Conservation (phyloP, 2,797 vertebrate species). For the Pseudochaenichthys georgianus region DNA sequence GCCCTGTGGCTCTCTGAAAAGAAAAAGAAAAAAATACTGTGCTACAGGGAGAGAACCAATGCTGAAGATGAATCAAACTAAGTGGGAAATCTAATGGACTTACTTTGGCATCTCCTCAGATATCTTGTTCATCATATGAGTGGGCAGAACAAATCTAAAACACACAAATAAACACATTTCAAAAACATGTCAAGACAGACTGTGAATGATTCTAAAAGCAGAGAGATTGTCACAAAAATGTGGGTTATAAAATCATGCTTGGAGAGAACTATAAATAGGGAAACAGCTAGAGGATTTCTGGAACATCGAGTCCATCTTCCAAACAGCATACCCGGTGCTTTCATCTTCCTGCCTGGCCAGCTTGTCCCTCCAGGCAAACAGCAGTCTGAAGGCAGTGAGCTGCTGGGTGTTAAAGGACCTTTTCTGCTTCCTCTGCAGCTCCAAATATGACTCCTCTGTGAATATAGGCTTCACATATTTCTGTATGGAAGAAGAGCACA, state of each 20-base stretch:
- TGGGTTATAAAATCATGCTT: constrained; percentile 22
- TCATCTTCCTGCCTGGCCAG: constrained; percentile 94
- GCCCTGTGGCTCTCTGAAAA: constrained; percentile 92
- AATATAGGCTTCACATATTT: constrained; percentile 95
- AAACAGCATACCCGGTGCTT: constrained; percentile 91
- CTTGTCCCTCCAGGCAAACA: constrained; percentile 96
- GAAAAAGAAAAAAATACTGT: constrained; percentile 24
- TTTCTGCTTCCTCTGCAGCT: constrained; percentile 94
- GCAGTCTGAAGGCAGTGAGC: constrained; percentile 91
- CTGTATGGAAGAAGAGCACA: constrained; percentile 72
- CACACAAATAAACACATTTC: constrained; percentile 20
- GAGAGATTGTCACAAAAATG: constrained; percentile 1
- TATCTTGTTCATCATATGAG: constrained; percentile 97
- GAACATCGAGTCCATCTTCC: constrained; percentile 51
- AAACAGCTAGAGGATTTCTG: constrained; percentile 39
- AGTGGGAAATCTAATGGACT: constrained; percentile 64
- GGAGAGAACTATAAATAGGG: constrained; percentile 40
- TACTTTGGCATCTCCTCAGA: constrained; percentile 96
- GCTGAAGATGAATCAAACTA: not conserved
- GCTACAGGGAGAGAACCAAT: constrained; percentile 4
- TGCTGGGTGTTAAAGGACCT: constrained; percentile 94
- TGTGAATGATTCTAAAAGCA: not conserved
- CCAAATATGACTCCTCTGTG: constrained; percentile 94
- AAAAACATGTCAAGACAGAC: not conserved
- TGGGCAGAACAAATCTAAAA: constrained; percentile 92